These are phyloP conservation scores for Laspeyria flexula DNA, from an alignment of 2,888 invertebrate genomes.

Conservation along the genomic window DNA sequence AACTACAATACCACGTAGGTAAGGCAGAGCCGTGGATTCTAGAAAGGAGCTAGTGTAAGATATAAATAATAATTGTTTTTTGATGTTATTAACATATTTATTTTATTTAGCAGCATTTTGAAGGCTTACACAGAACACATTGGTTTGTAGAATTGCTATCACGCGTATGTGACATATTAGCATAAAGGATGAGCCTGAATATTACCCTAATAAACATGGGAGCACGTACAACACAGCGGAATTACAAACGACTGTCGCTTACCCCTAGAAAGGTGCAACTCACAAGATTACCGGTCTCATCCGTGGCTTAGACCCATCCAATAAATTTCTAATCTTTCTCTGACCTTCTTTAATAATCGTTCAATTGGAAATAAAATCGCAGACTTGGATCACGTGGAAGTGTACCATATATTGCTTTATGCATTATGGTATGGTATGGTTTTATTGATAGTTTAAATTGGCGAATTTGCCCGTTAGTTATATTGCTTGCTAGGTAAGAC, in stretches of 20 bases:
- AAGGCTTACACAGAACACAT: not conserved
- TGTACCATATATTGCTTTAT: not conserved
- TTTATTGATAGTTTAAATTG: too few species aligned
- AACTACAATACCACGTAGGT: too few species aligned
- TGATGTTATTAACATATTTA: too few species aligned
- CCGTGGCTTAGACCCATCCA: slow-evolving; percentile 49
- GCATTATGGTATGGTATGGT: too few species aligned
- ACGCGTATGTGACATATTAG: slow-evolving; percentile 4
- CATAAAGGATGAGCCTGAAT: slow-evolving; percentile 9
- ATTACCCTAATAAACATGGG: slow-evolving; percentile 1
- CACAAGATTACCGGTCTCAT: slow-evolving; percentile 49
- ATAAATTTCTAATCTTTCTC: slow-evolving; percentile 59
- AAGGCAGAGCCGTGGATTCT: too few species aligned
- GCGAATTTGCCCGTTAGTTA: too few species aligned
- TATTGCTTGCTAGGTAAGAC: too few species aligned
- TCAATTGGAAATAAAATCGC: slow-evolving; percentile 44
- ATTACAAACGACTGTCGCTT: not conserved
- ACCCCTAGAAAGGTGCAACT: slow-evolving; percentile 41
- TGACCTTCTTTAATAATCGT: slow-evolving; percentile 52
- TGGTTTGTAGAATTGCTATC: not conserved
- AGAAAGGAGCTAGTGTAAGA: too few species aligned
- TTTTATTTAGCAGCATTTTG: too few species aligned
- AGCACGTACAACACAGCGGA: slow-evolving; percentile 9
- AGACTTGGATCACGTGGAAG: slow-evolving; percentile 18
- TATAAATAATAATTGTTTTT: too few species aligned